Evolutionary conservation across 2,797 vertebrate genomes (phyloP), one percentile per base, ranked within the genome.

Genomic region (Sebastiscus albofasciatus): DNA sequence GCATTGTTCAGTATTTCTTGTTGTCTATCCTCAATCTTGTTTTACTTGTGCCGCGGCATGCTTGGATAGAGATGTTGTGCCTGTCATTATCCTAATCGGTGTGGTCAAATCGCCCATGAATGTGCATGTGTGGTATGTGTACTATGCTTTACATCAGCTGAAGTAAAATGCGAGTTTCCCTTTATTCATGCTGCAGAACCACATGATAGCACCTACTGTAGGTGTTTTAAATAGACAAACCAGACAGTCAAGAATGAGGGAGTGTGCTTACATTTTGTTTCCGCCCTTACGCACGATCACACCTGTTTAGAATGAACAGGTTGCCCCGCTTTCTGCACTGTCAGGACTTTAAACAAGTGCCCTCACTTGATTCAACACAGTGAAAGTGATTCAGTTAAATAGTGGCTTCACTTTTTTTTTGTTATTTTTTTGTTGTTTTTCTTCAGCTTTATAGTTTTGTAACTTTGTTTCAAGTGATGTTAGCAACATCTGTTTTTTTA

Each of bases 261-360:
- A 61, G 82, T 24, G 67, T 66, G 55, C 60, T 66, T 62, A 18
- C 22, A 4, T 49, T 76, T 78, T 36, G 59, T 77, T 71, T 81
- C 68, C n/a, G 14, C 64, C 58, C 55, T 46, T n/a, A 18, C 67
- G 27, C 72, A 69, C 5, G 2, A 49, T 69, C 54, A 46, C 84
- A 74, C 87, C 78, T 86, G 84, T 80, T 56, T 56, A 1, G 1
- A 70, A 24, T 73, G 69, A 94, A 93, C 94, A 89, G 91, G 91
- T 94, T 89, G 73, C 22, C 58, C 90, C 34, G 81, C 90, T 91
- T 90, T 76, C 62, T 83, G 82, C 33, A 2, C 56, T 13, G n/a
- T 79, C 62, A 62, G 64, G 72, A 27, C 66, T 82, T 79, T 18
- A 60, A 84, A 77, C 83, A 66, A 80, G 66, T 75, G 64, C 18